A percentile compares a stretch with the other conserved stretches of the same genome.
These are phyloP conservation scores for Gopherus flavomarginatus DNA, from an alignment of 2,113 vertebrate species.

Conservation along the genomic window DNA sequence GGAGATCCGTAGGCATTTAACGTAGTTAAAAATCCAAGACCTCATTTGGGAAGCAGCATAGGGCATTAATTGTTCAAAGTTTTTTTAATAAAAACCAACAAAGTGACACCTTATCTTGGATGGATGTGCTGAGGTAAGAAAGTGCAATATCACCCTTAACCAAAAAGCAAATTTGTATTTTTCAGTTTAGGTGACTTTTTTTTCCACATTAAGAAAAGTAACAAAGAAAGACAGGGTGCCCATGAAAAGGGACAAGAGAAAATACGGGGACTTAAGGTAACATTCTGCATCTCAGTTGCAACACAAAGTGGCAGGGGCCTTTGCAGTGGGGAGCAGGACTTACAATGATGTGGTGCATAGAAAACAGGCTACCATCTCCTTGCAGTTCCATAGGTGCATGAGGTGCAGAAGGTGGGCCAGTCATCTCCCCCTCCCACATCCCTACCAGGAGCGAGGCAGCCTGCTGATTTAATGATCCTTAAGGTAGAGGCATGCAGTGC, in stretches of 20 bases:
- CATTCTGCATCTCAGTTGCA: neutral
- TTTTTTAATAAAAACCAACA: no score
- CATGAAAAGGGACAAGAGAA: neutral
- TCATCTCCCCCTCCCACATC: no score
- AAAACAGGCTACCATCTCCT: no score
- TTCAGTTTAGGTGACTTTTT: neutral
- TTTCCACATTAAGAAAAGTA: neutral
- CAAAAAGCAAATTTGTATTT: neutral
- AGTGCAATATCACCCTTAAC: neutral
- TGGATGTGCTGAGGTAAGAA: neutral
- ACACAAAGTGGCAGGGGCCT: no score
- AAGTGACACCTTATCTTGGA: neutral
- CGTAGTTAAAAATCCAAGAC: neutral
- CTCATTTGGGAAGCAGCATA: neutral
- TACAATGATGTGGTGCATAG: no score
- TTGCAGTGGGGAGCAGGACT: no score
- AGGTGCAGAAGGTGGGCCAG: no score
- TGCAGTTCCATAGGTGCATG: no score
- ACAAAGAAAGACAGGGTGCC: neutral
- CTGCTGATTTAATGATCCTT: no score
- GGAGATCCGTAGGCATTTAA: neutral
- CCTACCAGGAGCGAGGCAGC: no score
- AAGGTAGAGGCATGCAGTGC: no score
- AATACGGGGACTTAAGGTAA: neutral
- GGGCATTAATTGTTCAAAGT: neutral